Evolutionary conservation across 2,888 invertebrate species (phyloP), one percentile per base, ranked within the genome.

Genomic region (Hoplodrina ambigua): DNA sequence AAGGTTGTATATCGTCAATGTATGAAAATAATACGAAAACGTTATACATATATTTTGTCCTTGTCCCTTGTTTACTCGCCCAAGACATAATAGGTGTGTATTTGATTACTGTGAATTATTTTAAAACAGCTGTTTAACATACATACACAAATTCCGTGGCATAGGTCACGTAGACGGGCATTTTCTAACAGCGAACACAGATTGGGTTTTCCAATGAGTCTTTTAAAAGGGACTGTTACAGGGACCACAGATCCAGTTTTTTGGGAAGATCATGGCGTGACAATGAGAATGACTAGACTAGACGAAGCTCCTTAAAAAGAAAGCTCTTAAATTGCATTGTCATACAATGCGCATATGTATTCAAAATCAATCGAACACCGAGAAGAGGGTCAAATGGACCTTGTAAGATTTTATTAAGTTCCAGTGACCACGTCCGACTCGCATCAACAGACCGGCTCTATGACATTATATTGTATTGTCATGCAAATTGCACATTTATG

Each of bases 111-210:
- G 46, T 52, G 49, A 66, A 56, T 49, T 37, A 54, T 70, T 64
- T 64, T 44, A 61, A 68, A 82, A 70, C 72, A 80, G 69, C 60
- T 77, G 67, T 57, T 65, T 54, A 25, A 65, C 63, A 66, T 54
- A 60, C 61, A 52, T 46, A 50, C 41, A 55, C 41, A 53, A 33
- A 54, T 57, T 54, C 25, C 72, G 71, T 78, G 69, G 56, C 13
- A 19, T 49, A 54, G 50, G 50, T 75, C 83, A 83, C 81, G 81
- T 75, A 80, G 66, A 63, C 56, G n/a, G 6, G 54, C 13, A 5
- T 54, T 57, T 65, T 53, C 19, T 10, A 30, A 11, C 2, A 33
- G 11, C 0, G 49, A n/a, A 19, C 1, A 17, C 17, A n/a, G 0
- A 41, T 37, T 60, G 2, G 11, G 5, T 17, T 46, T n/a, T 41